A percentile compares a stretch with the other conserved stretches of the same genome.
phyloP scores from a whole-genome alignment of 1,140 invertebrate genomes.

The Sitobion miscanthi region DNA sequence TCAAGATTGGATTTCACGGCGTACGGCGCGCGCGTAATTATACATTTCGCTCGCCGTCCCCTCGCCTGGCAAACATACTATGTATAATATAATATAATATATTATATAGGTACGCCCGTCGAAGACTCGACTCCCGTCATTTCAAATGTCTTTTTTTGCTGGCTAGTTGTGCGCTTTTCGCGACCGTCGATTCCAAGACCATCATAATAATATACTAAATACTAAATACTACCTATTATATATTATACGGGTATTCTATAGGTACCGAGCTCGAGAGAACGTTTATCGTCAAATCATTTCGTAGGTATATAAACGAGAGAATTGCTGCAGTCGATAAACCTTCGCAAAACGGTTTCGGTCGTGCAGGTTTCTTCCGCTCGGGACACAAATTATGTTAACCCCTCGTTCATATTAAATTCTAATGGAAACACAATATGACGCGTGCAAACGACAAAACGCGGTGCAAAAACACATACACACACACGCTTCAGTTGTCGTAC shows the following conservation, averaged over 20 bases:
- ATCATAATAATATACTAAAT: neutral
- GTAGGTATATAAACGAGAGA: neutral
- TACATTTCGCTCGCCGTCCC: slow-evolving; percentile 39
- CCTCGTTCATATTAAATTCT: neutral
- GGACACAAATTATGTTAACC: neutral
- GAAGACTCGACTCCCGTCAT: neutral
- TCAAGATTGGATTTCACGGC: slow-evolving; percentile 51
- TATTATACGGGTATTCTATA: neutral
- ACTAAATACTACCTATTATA: neutral
- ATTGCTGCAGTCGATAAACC: neutral
- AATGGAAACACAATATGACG: slow-evolving; percentile 11
- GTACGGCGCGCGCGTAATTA: slow-evolving; percentile 23
- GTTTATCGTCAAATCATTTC: neutral
- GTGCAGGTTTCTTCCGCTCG: neutral
- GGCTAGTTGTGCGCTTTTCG: neutral
- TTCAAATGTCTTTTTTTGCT: neutral
- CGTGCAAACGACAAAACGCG: neutral
- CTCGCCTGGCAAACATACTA: neutral
- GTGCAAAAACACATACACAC: neutral
- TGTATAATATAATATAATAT: neutral
- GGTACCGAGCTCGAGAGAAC: neutral
- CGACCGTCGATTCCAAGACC: neutral
- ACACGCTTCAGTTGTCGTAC: neutral
- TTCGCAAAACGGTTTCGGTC: neutral
- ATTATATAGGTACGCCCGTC: neutral